Evolutionary conservation across 2,113 vertebrate species (phyloP).

Genomic region (Xyliphius kryptos): DNA sequence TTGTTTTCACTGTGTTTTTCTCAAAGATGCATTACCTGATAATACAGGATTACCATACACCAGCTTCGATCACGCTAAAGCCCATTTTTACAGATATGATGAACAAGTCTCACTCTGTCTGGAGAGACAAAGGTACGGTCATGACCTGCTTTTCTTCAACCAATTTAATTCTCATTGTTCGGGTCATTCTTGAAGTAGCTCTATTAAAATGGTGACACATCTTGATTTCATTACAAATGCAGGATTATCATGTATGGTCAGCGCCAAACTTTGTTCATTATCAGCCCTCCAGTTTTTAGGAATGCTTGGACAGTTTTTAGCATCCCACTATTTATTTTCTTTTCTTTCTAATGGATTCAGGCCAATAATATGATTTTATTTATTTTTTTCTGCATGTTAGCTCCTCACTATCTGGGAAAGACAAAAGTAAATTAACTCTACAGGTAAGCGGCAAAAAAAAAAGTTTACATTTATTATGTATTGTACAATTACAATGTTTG

Average conservation of each 20-base stretch:
- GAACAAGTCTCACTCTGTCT: conserved; percentile 92
- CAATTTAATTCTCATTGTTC: too few relatives aligned
- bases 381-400: conserved; percentile 51
- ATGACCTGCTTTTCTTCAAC: too few relatives aligned
- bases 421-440: conserved; percentile 80
- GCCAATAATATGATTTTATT: too few relatives aligned
- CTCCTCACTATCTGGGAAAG: conserved; percentile 76
- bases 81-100: conserved; percentile 94
- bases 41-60: conserved; percentile 82
- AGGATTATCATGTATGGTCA: too few relatives aligned
- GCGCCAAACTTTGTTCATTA: too few relatives aligned
- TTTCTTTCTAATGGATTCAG: too few relatives aligned
- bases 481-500: background rate
- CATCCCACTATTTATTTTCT: too few relatives aligned
- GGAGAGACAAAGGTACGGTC: conserved; percentile 84
- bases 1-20: background rate
- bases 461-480: background rate
- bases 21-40: conserved; percentile 76
- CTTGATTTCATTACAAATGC: too few relatives aligned
- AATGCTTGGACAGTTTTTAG: too few relatives aligned
- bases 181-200: too few relatives aligned
- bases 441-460: conserved; percentile 70
- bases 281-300: too few relatives aligned
- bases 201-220: too few relatives aligned
- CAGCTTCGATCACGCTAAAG: conserved; percentile 89